These are phyloP conservation scores for Pseudorhiza aurosa DNA, from an alignment of 30 jellyfish, hydroid and myxozoan genomes.

Conservation along the genomic window DNA sequence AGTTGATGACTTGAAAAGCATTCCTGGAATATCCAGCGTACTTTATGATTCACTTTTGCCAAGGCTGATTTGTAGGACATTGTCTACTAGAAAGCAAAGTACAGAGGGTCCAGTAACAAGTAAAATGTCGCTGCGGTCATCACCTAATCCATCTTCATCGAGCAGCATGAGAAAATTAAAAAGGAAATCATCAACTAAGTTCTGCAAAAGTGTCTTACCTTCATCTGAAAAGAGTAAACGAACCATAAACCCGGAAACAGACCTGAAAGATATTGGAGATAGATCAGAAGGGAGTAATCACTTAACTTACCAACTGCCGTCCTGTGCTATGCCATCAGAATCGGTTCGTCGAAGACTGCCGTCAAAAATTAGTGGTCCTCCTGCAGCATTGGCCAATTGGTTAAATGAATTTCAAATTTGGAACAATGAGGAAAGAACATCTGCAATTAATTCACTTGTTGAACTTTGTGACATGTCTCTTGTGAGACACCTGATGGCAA, in stretches of 20 bases:
- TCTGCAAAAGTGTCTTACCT: slow-evolving; percentile 25
- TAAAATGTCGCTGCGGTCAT: slow-evolving; percentile 53
- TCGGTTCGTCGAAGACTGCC: slow-evolving; percentile 77
- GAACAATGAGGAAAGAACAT: slow-evolving; percentile 85
- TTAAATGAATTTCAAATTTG: slow-evolving; percentile 76
- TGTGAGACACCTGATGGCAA: slow-evolving; percentile 94
- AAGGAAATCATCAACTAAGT: slow-evolving; percentile 32
- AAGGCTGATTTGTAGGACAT: slow-evolving; percentile 28
- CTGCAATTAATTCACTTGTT: slow-evolving; percentile 79
- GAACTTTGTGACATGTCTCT: slow-evolving; percentile 97
- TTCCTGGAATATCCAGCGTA: slow-evolving; percentile 67
- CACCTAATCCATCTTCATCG: slow-evolving; percentile 58
- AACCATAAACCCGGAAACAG: neutral
- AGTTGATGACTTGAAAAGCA: slow-evolving; percentile 64
- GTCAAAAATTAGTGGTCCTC: slow-evolving; percentile 67
- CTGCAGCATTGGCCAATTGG: slow-evolving; percentile 79
- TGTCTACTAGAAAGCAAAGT: slow-evolving; percentile 1
- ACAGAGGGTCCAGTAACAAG: slow-evolving; percentile 2
- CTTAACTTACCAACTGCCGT: slow-evolving; percentile 46
- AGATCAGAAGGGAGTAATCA: slow-evolving; percentile 3
- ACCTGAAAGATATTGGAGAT: neutral
- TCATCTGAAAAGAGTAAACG: slow-evolving; percentile 45
- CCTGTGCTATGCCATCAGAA: slow-evolving; percentile 83
- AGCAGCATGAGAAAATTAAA: slow-evolving; percentile 13
- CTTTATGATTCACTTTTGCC: slow-evolving; percentile 52